Percentiles rank a stretch among this genome's conserved stretches.
Conservation (phyloP, 2,797 vertebrate species). For the Mormyrus proboscirostris region DNA sequence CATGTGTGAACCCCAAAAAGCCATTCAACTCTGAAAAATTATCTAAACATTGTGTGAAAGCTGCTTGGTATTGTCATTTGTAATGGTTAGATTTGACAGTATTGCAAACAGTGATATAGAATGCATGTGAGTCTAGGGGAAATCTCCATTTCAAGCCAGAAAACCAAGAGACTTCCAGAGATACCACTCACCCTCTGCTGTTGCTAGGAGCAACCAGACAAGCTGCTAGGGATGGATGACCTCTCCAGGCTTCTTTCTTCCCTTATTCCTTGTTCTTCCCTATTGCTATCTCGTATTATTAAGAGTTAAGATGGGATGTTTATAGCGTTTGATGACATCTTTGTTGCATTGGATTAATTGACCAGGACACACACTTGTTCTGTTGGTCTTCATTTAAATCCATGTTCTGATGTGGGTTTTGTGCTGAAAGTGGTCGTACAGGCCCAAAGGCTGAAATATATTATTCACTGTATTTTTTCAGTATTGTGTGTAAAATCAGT, state of each 20-base stretch:
- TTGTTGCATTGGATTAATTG: background rate
- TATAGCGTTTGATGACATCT: background rate
- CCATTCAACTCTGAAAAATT: background rate
- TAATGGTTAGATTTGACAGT: background rate
- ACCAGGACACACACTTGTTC: background rate
- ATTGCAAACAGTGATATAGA: background rate
- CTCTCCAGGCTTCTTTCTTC: constrained; percentile 16
- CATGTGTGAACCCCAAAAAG: background rate
- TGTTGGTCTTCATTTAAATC: background rate
- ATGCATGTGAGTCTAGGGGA: constrained; percentile 5
- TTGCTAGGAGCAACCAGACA: constrained; percentile 28
- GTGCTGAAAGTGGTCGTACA: background rate
- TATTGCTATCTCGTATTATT: constrained; percentile 15
- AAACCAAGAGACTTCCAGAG: constrained; percentile 23
- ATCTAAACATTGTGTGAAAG: background rate
- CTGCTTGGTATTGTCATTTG: background rate
- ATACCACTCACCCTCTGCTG: constrained; percentile 20
- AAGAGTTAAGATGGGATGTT: background rate
- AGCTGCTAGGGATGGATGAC: constrained; percentile 28
- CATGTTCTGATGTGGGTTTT: background rate
- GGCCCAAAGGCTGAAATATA: background rate
- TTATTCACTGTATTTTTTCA: background rate
- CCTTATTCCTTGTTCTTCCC: background rate
- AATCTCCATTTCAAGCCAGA: constrained; percentile 23
- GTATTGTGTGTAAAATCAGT: background rate